Base-by-base conservation (phyloP, 2,888 invertebrate genomes). In the Heteropelma amictum region DNA sequence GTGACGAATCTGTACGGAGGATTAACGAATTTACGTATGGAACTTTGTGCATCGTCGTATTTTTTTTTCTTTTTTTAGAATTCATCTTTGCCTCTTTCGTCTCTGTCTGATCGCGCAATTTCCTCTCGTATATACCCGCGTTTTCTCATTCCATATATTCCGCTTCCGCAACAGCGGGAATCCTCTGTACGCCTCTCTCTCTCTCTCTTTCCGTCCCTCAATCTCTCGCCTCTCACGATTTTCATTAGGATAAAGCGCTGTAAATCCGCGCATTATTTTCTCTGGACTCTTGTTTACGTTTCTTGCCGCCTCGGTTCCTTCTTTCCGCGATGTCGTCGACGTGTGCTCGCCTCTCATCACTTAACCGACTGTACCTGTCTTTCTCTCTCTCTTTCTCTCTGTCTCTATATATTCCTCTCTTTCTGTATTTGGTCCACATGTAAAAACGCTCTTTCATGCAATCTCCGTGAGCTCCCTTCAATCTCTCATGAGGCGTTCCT, bases 191-290 rank as follows among this genome's bases (percentile, higher is more conserved):
- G 12, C 45, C 10, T 54, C 53, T 70, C 63, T 64, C 47, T 35
- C 28, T 30, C 54, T 26, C 81, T 80, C 79, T 81, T 75, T n/a
- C 42, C 64, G 73, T 61, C 56, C 45, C 77, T 38, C 30, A 47
- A 47, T 42, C 70, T 26, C 54, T 35, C 47, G 65, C 78, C 71
- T 65, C 77, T 77, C 69, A 81, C 83, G 85, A 85, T 86, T 86
- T 86, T 85, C 85, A 86, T 86, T 85, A 84, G 85, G 81, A 82
- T 84, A 83, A 85, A 83, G 82, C 83, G 83, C 71, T 71, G 84
- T 81, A 82, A 82, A 82, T 84, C 83, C 82, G 77, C 72, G 78
- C 81, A 75, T 79, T 65, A 67, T 47, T 70, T 61, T 73, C 75
- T 76, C 73, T 65, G 60, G 14, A 42, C 30, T 54, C 75, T 65